These are phyloP conservation scores for Caranx ignobilis DNA, from an alignment of 2,113 vertebrate genomes.

Conservation along the genomic window DNA sequence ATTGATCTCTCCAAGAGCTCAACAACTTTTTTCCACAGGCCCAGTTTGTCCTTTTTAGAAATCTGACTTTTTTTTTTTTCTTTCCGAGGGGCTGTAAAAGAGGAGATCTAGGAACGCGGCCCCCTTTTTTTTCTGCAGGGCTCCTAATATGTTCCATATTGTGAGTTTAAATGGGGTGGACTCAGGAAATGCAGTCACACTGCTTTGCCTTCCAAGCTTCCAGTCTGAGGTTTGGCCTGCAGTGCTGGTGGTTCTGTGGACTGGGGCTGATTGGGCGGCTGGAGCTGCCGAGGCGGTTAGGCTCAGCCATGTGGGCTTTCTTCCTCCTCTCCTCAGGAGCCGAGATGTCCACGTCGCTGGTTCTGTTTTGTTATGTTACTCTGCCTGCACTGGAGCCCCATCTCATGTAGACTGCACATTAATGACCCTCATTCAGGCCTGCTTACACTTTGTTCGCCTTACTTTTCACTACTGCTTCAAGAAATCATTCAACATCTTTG, in stretches of 20 bases:
- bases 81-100: slow-evolving; percentile 80
- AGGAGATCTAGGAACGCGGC: slow-evolving; percentile 78
- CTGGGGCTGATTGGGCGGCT: slow-evolving; percentile 76
- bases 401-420: slow-evolving; percentile 28
- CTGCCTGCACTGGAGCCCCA: slow-evolving; percentile 47
- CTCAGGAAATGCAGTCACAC: slow-evolving; percentile 87
- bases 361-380: slow-evolving; percentile 69
- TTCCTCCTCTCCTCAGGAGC: slow-evolving; percentile 74
- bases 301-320: slow-evolving; percentile 78
- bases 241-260: slow-evolving; percentile 80
- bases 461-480: neutral
- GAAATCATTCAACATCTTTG: neutral
- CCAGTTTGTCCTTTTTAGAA: slow-evolving; percentile 73
- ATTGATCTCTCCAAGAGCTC: slow-evolving; percentile 67
- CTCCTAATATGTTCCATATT: slow-evolving; percentile 89
- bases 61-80: slow-evolving; percentile 54
- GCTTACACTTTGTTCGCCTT: slow-evolving; percentile 4
- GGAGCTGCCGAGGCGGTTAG: slow-evolving; percentile 68
- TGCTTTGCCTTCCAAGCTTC: slow-evolving; percentile 83
- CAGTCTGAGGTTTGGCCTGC: slow-evolving; percentile 79
- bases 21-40: slow-evolving; percentile 67
- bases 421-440: slow-evolving; percentile 12
- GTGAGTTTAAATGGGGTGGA: slow-evolving; percentile 86
- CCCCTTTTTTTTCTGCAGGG: slow-evolving; percentile 64
- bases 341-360: slow-evolving; percentile 79